phyloP scores from a whole-genome alignment of 2,113 vertebrate genomes.

The Gnathonemus longibarbis region DNA sequence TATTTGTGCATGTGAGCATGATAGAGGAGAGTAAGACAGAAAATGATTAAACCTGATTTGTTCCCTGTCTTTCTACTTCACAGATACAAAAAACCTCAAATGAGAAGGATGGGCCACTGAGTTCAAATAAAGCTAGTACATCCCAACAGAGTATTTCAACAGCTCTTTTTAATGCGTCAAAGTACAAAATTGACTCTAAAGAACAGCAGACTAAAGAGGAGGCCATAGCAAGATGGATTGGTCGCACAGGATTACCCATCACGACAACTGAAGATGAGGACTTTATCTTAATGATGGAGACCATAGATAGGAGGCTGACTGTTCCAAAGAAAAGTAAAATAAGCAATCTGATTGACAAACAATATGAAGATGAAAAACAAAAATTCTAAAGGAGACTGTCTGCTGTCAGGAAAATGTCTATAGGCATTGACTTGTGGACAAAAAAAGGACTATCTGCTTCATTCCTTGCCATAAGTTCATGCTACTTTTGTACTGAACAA shows the following conservation, averaged over 20 bases:
- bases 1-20: too few relatives aligned
- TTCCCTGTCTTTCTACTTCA: too few relatives aligned
- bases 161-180: slow-evolving; percentile 18
- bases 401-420: slow-evolving; percentile 4
- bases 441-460: slow-evolving; percentile 17
- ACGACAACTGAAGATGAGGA: slow-evolving; percentile 22
- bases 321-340: slow-evolving; percentile 30
- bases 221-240: slow-evolving; percentile 28
- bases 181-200: slow-evolving; percentile 28
- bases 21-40: too few relatives aligned
- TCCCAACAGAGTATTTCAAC: slow-evolving; percentile 23
- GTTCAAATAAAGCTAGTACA: slow-evolving; percentile 22
- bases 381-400: slow-evolving; percentile 22
- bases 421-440: slow-evolving; percentile 28
- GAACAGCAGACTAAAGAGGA: slow-evolving; percentile 27
- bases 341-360: slow-evolving; percentile 14
- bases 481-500: slow-evolving; percentile 19
- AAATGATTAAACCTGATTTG: too few relatives aligned
- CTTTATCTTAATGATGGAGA: slow-evolving; percentile 27
- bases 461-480: slow-evolving; percentile 20
- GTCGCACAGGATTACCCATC: slow-evolving; percentile 20
- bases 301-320: slow-evolving; percentile 22
- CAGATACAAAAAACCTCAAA: slow-evolving; percentile 4
- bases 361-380: slow-evolving; percentile 16
- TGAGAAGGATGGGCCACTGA: slow-evolving; percentile 16